These are phyloP conservation scores for Heteronetta atricapilla DNA, from an alignment of 2,113 vertebrate genomes.

Conservation along the genomic window DNA sequence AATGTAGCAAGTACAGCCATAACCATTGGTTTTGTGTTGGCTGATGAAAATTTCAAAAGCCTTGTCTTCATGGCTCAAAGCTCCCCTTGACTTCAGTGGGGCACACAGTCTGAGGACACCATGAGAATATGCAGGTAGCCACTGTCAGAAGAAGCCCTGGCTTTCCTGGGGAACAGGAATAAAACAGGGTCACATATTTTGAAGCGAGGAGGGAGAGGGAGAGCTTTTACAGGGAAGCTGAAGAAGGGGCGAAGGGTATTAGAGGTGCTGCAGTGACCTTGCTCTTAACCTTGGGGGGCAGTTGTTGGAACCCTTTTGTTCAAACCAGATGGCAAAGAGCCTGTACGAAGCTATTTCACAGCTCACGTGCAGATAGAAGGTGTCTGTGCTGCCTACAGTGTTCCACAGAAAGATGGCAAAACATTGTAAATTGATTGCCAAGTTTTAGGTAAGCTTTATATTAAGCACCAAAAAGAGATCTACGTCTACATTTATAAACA, in stretches of 20 bases:
- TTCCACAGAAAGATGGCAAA: not conserved
- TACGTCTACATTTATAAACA: not conserved
- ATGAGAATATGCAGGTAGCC: accelerated
- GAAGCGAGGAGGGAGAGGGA: not conserved
- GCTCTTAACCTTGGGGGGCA: not conserved
- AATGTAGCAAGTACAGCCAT: accelerated
- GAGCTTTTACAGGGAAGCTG: not conserved
- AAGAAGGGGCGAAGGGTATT: accelerated
- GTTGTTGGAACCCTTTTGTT: not conserved
- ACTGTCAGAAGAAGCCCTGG: not conserved
- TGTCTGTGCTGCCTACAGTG: not conserved
- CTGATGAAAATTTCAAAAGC: not conserved
- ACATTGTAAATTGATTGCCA: not conserved
- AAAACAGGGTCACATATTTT: accelerated
- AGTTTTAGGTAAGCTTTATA: accelerated
- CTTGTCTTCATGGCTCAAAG: not conserved
- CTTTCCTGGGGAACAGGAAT: not conserved
- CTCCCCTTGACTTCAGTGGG: not conserved
- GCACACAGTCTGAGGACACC: not conserved
- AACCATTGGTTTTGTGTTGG: not conserved
- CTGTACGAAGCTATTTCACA: not conserved
- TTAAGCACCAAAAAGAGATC: accelerated
- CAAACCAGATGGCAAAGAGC: accelerated
- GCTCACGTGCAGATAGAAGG: not conserved
- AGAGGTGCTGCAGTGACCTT: accelerated